Evolutionary conservation across 2,888 invertebrate genomes (phyloP), one percentile per base, ranked within the genome.

Genomic region (Xestobium rufovillosum): DNA sequence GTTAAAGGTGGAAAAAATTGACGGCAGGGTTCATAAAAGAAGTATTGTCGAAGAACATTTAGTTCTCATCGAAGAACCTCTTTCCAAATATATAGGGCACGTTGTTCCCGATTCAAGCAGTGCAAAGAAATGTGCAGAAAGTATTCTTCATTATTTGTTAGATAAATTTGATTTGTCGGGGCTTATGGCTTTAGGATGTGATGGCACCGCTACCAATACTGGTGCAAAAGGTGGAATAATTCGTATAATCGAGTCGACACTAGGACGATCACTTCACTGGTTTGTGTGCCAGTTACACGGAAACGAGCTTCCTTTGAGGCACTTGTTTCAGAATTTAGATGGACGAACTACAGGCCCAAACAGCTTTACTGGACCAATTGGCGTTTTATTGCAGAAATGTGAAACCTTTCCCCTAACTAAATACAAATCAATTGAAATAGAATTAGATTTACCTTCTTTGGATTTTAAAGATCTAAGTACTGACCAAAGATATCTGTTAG

Each of bases 331-430:
- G 9, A 15, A 36, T 19, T 32, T 52, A 23, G 45, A 55, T 43
- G 51, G 52, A 9, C 31, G 23, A 13, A 55, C 48, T 13, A 40
- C 43, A 17, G 54, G 54, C n/a, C 52, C 54, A 15, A 31, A 11
- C 26, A 31, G 32, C 8, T 55, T 47, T 41, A 38, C 39, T 11
- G 52, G 53, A 4, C 39, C 45, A 32, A 44, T 57, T 10, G 50
- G 52, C 27, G 56, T 51, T 45, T 4, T 4, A 6, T 33, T 51
- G 14, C 31, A 32, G 10, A 42, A 47, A 14, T 28, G 30, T 35
- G 1, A 17, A 39, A 12, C 16, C 10, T n/a, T n/a, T n/a, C n/a
- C n/a, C n/a, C n/a, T n/a, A n/a, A n/a, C n/a, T n/a, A n/a, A n/a
- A n/a, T n/a, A n/a, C n/a, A n/a, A n/a, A n/a, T n/a, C n/a, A n/a